Base-by-base conservation (phyloP, 2,888 invertebrate species). In the Terebella lapidaria region DNA sequence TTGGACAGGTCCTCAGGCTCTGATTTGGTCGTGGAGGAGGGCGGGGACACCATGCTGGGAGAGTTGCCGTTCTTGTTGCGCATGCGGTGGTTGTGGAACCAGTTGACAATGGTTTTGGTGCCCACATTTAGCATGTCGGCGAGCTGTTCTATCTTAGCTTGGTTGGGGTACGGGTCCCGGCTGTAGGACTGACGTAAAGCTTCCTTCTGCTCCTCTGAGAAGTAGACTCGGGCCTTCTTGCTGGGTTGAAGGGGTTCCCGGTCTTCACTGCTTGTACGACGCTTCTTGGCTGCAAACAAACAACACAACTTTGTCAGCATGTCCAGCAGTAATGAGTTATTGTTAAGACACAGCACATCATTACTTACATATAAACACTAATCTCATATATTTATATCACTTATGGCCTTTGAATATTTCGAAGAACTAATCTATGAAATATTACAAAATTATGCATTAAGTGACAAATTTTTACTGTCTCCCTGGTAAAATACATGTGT, bases 71-170 rank as follows among this genome's bases (percentile, higher is more conserved):
- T 79, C 60, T 96, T 96, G 77, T 94, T 86, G 65, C 99, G 87
- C 94, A 99, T 99, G 72, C 99, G 88, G 80, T 99, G 96, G 81
- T 99, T 99, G 85, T 99, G 97, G 85, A 99, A 99, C 99, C 99
- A 99, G 82, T 99, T 99, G 63, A 95, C 95, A 74, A 99, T 96
- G 58, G 97, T 97, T 70, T 97, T 86, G 56, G 94, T 90, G 3
- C 94, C 92, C 46, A 99, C 85, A 5, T 89, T 90, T 59, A 99
- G 84, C 81, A 95, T 94, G 29, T 87, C 42, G 47, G 96, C 94
- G 61, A 99, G 85, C 76, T 94, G 94, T 79, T 97, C 96, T 68
- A 97, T 94, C 60, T 94, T 94, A 26, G 91, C 90, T 74, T 94
- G 91, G 80, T 93, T 94, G 0, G 99, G 99, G 81, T 99, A 97